phyloP scores from a whole-genome alignment of 1,140 invertebrate genomes.

The Varroa destructor region DNA sequence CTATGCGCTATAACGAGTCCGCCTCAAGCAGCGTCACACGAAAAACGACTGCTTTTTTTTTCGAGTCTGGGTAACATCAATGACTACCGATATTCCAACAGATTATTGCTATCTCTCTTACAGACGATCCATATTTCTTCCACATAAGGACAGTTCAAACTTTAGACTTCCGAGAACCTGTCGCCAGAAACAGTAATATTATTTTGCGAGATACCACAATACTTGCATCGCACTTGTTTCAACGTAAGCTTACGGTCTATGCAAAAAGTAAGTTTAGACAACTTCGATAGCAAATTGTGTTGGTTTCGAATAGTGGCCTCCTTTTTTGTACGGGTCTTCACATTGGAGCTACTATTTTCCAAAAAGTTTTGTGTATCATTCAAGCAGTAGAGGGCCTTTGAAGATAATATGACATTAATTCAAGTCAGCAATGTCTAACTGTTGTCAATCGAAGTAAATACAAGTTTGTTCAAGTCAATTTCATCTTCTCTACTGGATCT shows the following conservation, averaged over 20 bases:
- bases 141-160: neutral
- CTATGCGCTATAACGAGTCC: neutral
- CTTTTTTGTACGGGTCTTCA: neutral
- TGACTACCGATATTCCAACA: neutral
- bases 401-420: no score
- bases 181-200: neutral
- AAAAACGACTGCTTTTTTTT: neutral
- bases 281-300: neutral
- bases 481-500: no score
- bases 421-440: no score
- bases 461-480: no score
- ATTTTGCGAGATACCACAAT: constrained; percentile 4
- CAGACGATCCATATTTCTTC: constrained; percentile 14
- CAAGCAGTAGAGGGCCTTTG: no score
- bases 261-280: neutral
- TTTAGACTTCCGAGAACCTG: neutral
- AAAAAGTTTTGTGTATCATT: neutral
- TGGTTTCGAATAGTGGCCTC: neutral
- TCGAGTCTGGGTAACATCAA: neutral
- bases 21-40: neutral
- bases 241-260: neutral
- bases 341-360: neutral
- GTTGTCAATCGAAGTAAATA: no score
- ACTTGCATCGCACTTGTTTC: neutral
- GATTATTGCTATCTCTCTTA: neutral